Evolutionary conservation across 2,113 vertebrate genomes (phyloP), one percentile per base, ranked within the genome.

Genomic region (Calonectris borealis): DNA sequence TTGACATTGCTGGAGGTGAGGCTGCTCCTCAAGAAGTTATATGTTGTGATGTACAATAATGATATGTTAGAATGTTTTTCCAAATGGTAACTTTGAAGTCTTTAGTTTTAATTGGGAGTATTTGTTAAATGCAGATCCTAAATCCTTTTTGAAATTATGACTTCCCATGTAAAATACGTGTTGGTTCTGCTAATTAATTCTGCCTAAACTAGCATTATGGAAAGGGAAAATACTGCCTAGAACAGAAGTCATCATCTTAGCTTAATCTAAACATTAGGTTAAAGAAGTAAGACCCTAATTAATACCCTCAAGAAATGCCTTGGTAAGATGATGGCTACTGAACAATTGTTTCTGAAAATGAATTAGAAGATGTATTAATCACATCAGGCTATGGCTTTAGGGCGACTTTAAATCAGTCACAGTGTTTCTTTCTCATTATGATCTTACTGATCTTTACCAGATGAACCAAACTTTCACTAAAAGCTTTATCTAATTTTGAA

Each of bases 401-500:
- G 51, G 61, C 83, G 55, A 75, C 32, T 92, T 88, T 62, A 83
- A 69, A 44, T 71, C 62, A 83, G 31, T 40, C 42, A 80, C 8
- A 10, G 38, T 58, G 31, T 83, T 95, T 86, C 38, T 57, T 86
- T 87, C 78, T 92, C 22, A 71, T 85, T 85, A 57, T 70, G 68
- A 88, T 70, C 68, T 60, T 81, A 51, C 66, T 90, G 90, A 92
- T 79, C 64, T 90, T 92, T 69, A 84, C 83, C 57, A 86, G 95
- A 92, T 75, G 80, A 90, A 90, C n/a, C 22, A 68, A 92, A 93
- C 26, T 86, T 94, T 81, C 83, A 75, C 46, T 73, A 68, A 90
- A 93, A 92, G 51, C 60, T 88, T 94, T 83, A 93, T 73, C 51
- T 70, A 86, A 90, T 94, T 93, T 76, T 75, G 48, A 86, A 81